Conservation (phyloP, 2,113 vertebrate species). For the Emydocephalus ijimae region DNA sequence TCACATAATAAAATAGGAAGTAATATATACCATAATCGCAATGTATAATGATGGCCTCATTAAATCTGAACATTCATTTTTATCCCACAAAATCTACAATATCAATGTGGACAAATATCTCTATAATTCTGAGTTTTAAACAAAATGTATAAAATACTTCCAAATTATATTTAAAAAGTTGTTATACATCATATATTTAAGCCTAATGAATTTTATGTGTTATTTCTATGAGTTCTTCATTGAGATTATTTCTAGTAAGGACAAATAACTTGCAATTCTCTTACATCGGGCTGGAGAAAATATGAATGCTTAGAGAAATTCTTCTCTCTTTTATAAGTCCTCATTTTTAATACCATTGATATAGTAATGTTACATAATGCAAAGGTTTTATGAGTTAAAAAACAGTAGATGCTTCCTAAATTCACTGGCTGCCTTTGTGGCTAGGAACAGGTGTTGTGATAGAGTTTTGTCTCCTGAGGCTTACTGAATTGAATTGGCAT, state of each 20-base stretch:
- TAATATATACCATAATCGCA: too few species aligned
- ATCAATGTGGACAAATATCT: too few species aligned
- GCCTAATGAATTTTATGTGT: neutral
- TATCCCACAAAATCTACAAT: too few species aligned
- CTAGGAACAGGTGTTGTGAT: neutral
- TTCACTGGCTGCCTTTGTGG: neutral
- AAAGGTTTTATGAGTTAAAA: neutral
- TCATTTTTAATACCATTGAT: neutral
- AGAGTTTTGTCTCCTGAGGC: neutral
- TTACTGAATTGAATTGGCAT: neutral
- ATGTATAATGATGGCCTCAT: too few species aligned
- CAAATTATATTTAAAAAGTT: too few species aligned
- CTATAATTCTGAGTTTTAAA: too few species aligned
- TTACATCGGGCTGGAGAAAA: neutral
- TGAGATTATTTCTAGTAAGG: neutral
- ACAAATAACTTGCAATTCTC: neutral
- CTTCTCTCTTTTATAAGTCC: neutral
- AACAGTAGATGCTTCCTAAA: neutral
- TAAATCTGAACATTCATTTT: too few species aligned
- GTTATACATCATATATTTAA: neutral
- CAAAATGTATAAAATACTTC: too few species aligned
- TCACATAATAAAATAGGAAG: too few species aligned
- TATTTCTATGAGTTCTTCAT: neutral
- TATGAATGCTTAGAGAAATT: neutral
- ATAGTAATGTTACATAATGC: neutral